A percentile compares a stretch with the other conserved stretches of the same genome.
phyloP scores from a whole-genome alignment of 1,140 invertebrate species.

The Ceratina calcarata region DNA sequence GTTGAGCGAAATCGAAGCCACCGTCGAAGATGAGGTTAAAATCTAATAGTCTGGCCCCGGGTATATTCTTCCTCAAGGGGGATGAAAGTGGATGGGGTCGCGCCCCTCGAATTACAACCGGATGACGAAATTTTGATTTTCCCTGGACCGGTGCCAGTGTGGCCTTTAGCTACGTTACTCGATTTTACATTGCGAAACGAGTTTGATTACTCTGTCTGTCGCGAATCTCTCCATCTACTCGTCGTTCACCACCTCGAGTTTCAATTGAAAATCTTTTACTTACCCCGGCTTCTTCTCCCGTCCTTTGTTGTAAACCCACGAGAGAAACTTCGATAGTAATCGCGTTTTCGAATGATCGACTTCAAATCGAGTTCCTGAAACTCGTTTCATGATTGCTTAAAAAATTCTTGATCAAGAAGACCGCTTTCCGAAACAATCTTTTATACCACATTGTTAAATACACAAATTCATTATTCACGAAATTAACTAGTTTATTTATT shows the following conservation, averaged over 20 bases:
- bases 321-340: slow-evolving; percentile 22
- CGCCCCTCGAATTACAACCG: slow-evolving; percentile 69
- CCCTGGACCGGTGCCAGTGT: slow-evolving; percentile 53
- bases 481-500: no score
- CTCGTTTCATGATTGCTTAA: background rate
- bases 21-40: slow-evolving; percentile 75
- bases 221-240: slow-evolving; percentile 7
- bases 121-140: slow-evolving; percentile 76
- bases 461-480: no score
- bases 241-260: background rate
- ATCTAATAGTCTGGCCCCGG: slow-evolving; percentile 74
- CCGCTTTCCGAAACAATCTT: no score
- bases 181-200: slow-evolving; percentile 29
- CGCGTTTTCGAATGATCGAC: slow-evolving; percentile 16
- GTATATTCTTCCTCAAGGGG: slow-evolving; percentile 33
- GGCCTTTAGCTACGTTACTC: slow-evolving; percentile 16
- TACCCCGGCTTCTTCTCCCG: background rate
- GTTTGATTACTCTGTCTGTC: slow-evolving; percentile 26
- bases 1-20: slow-evolving; percentile 67
- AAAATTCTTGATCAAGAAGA: background rate
- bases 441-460: no score
- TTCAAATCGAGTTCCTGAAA: no score
- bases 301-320: background rate
- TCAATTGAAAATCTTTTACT: slow-evolving; percentile 15
- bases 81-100: slow-evolving; percentile 37